Percentiles rank a stretch among this genome's conserved stretches.
These are phyloP conservation scores for Drosophila planitibia DNA, from an alignment of 2,888 invertebrate species.

Conservation along the genomic window DNA sequence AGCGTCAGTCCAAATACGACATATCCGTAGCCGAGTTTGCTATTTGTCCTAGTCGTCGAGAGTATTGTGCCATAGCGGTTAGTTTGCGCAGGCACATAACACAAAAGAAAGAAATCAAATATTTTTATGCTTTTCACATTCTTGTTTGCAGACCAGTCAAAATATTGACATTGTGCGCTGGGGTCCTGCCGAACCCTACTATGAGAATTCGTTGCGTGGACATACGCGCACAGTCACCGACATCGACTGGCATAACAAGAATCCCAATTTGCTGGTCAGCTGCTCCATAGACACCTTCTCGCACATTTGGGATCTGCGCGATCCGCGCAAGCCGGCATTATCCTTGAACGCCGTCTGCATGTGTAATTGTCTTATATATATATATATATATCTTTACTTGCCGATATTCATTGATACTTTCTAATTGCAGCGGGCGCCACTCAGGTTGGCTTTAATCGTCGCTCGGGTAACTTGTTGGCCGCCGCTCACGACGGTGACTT, in stretches of 20 bases:
- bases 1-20: conserved; percentile 96
- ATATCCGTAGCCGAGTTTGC: conserved; percentile 97
- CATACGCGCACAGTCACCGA: conserved; percentile 95
- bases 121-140: not conserved
- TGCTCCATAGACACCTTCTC: conserved; percentile 97
- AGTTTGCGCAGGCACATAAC: conserved; percentile 75
- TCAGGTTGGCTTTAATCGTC: conserved; percentile 97
- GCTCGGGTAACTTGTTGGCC: conserved; percentile 93
- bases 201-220: conserved; percentile 90
- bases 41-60: conserved; percentile 91
- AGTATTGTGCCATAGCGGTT: conserved; percentile 95
- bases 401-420: conserved; percentile 2
- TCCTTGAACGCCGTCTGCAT: conserved; percentile 95
- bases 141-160: conserved; percentile 90
- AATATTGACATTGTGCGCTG: conserved; percentile 94
- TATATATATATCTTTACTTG: not conserved
- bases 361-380: conserved; percentile 76
- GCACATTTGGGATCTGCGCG: conserved; percentile 96
- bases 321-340: conserved; percentile 92
- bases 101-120: not conserved
- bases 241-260: conserved; percentile 95
- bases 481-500: conserved; percentile 98
- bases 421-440: conserved; percentile 91
- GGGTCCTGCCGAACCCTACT: conserved; percentile 90
- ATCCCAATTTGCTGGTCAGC: conserved; percentile 92